These are phyloP conservation scores for Oedothorax gibbosus DNA, from an alignment of 1,140 invertebrate genomes.

Conservation along the genomic window DNA sequence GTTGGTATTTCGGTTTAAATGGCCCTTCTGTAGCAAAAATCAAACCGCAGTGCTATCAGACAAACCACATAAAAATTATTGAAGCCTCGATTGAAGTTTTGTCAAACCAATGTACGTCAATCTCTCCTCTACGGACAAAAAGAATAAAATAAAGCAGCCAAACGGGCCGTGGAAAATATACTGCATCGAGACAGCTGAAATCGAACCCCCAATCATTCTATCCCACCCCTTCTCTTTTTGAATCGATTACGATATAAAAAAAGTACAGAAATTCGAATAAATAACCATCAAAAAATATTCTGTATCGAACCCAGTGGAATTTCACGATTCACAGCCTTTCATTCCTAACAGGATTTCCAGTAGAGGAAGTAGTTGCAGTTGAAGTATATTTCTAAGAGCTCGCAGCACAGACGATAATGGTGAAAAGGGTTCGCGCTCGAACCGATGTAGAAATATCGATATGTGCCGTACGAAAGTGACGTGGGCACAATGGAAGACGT, in stretches of 20 bases:
- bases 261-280: slow-evolving; percentile 23
- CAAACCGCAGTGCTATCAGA: too few species aligned
- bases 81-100: too few species aligned
- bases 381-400: neutral
- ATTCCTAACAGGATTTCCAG: slow-evolving; percentile 49
- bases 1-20: too few species aligned
- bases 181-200: slow-evolving; percentile 19
- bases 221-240: neutral
- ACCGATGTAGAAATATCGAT: slow-evolving; percentile 44
- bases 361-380: neutral
- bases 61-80: too few species aligned
- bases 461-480: slow-evolving; percentile 50
- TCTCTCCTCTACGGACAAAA: neutral
- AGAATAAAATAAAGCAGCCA: slow-evolving; percentile 31
- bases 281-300: slow-evolving; percentile 45
- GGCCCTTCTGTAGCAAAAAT: too few species aligned
- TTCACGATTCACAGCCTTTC: slow-evolving; percentile 45
- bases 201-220: slow-evolving; percentile 53
- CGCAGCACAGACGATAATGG: slow-evolving; percentile 32
- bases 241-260: slow-evolving; percentile 41
- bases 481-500: slow-evolving; percentile 43
- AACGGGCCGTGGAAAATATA: slow-evolving; percentile 36
- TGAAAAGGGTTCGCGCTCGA: neutral
- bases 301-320: slow-evolving; percentile 33
- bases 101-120: too few species aligned